Evolutionary conservation across 1,140 invertebrate genomes (phyloP).

Genomic region (Papilio glaucus): DNA sequence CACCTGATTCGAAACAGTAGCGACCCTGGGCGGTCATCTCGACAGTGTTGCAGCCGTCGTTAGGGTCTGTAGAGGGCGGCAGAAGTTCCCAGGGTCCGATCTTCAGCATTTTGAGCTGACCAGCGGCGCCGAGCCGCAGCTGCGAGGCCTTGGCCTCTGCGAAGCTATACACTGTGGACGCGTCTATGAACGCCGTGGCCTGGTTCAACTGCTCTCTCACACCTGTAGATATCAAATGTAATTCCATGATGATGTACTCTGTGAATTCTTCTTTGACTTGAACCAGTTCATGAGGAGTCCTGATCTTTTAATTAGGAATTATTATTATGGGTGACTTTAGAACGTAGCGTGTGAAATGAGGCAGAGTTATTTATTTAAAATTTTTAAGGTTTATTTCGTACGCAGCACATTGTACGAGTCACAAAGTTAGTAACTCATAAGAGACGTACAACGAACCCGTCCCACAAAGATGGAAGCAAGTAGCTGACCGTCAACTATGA

Average conservation of each 20-base stretch:
- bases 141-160: slow-evolving; percentile 79
- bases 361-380: too few relatives aligned
- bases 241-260: neutral
- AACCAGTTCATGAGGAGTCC: too few relatives aligned
- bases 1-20: slow-evolving; percentile 91
- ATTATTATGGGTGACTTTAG: too few relatives aligned
- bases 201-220: slow-evolving; percentile 95
- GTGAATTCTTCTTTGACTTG: too few relatives aligned
- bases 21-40: slow-evolving; percentile 86
- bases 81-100: slow-evolving; percentile 78
- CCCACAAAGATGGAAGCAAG: too few relatives aligned
- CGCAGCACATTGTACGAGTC: too few relatives aligned
- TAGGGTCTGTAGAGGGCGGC: slow-evolving; percentile 87
- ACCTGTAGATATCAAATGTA: slow-evolving; percentile 75
- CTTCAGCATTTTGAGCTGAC: slow-evolving; percentile 85
- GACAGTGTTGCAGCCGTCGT: slow-evolving; percentile 90
- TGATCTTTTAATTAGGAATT: too few relatives aligned
- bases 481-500: too few relatives aligned
- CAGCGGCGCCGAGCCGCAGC: slow-evolving; percentile 84
- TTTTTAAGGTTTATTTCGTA: too few relatives aligned
- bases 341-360: too few relatives aligned
- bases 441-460: too few relatives aligned
- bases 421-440: too few relatives aligned
- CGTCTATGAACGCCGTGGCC: slow-evolving; percentile 95
- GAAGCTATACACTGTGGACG: slow-evolving; percentile 92